Evolutionary conservation across 2,888 invertebrate species (phyloP).

Genomic region (Patella ulyssiponensis): DNA sequence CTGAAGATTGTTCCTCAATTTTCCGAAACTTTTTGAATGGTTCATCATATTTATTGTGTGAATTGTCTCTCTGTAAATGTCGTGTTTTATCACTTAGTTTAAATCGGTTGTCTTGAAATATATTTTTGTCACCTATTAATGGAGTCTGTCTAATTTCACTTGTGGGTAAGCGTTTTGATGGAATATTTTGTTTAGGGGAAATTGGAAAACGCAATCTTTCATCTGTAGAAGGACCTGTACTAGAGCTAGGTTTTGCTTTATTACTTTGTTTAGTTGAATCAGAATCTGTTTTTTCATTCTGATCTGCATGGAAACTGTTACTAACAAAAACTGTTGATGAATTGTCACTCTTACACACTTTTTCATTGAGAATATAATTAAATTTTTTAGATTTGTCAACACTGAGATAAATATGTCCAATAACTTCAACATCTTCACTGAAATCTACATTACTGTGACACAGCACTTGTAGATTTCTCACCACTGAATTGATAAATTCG

Average conservation of each 20-base stretch:
- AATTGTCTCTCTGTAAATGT: neutral
- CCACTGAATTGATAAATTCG: neutral
- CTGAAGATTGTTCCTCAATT: neutral
- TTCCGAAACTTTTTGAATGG: neutral
- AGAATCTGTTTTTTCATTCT: neutral
- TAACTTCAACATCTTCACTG: slow-evolving; percentile 5
- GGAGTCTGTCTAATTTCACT: too few species aligned
- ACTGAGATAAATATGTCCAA: slow-evolving; percentile 12
- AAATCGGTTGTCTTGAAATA: neutral
- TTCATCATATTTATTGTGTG: neutral
- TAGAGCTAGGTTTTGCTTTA: neutral
- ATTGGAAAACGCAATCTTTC: neutral
- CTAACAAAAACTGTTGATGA: slow-evolving; percentile 1
- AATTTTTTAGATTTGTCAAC: neutral
- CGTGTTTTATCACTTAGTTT: neutral
- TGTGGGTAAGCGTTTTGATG: too few species aligned
- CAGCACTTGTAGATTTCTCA: neutral
- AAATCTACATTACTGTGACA: slow-evolving; percentile 10
- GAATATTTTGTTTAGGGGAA: neutral
- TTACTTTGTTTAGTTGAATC: neutral
- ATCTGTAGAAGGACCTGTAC: neutral
- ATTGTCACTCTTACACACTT: slow-evolving; percentile 7
- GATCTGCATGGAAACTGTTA: slow-evolving; percentile 3
- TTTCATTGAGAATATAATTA: slow-evolving; percentile 5
- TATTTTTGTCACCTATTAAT: too few species aligned